A percentile compares a stretch with the other conserved stretches of the same genome.
Conservation (phyloP, 2,888 invertebrate genomes). For the Dorcus parallelipipedus region DNA sequence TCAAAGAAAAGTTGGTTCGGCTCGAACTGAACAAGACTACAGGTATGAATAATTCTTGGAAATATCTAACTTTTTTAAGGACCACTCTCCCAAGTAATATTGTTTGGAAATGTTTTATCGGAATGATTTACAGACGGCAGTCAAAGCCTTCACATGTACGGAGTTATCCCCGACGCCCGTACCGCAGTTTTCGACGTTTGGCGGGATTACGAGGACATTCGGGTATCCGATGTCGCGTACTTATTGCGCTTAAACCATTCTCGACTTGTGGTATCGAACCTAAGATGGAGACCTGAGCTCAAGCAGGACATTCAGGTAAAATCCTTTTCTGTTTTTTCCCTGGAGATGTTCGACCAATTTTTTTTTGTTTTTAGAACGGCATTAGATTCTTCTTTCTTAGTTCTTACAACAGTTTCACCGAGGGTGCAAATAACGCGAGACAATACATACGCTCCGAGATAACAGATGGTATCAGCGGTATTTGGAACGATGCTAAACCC, state of each 20-base stretch:
- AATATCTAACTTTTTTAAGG: conserved; percentile 24
- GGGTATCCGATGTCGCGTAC: conserved; percentile 73
- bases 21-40: conserved; percentile 68
- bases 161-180: conserved; percentile 72
- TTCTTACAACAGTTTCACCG: conserved; percentile 15
- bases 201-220: conserved; percentile 78
- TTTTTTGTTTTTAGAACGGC: conserved; percentile 12
- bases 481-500: conserved; percentile 75
- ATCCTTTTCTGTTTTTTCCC: too few relatives aligned
- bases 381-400: conserved; percentile 13
- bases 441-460: conserved; percentile 69
- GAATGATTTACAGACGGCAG: conserved; percentile 54
- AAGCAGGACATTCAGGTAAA: conserved; percentile 57
- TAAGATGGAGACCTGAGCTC: conserved; percentile 77
- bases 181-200: conserved; percentile 74
- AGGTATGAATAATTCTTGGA: conserved; percentile 45
- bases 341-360: not conserved
- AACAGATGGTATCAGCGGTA: conserved; percentile 60
- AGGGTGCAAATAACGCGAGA: conserved; percentile 59
- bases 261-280: conserved; percentile 71
- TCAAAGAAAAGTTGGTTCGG: conserved; percentile 58
- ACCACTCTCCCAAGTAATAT: conserved; percentile 20
- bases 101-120: conserved; percentile 16
- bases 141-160: conserved; percentile 68
- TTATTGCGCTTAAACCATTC: conserved; percentile 82